phyloP scores from a whole-genome alignment of 2,113 vertebrate species.

The Pitta sordida region DNA sequence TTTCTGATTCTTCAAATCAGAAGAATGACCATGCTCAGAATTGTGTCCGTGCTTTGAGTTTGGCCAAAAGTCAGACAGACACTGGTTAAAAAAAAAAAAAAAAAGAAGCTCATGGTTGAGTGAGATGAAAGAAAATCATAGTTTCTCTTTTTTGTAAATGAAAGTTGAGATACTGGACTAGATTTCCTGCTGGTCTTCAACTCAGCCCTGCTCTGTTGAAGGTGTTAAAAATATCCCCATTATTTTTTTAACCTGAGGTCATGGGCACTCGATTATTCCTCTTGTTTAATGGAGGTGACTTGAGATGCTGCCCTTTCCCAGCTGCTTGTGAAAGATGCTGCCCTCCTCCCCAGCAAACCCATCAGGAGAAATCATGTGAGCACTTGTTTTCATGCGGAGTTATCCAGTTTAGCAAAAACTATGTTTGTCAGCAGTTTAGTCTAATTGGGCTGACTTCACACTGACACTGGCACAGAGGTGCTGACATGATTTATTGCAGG shows the following conservation, averaged over 20 bases:
- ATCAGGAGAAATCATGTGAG: fast-evolving
- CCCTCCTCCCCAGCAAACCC: neutral
- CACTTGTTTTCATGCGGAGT: neutral
- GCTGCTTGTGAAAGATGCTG: neutral
- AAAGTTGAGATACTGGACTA: neutral
- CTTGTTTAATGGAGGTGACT: neutral
- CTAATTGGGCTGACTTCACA: constrained; percentile 44
- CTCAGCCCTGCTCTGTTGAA: neutral
- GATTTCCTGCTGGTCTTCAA: neutral
- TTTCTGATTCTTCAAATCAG: too few relatives aligned
- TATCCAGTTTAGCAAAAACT: constrained; percentile 4
- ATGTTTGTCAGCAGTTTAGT: neutral
- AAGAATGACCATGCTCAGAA: neutral
- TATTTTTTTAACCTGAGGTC: neutral
- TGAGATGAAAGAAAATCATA: neutral
- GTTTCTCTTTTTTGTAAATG: neutral
- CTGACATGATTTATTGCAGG: constrained; percentile 45
- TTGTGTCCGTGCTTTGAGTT: neutral
- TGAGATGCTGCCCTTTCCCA: neutral
- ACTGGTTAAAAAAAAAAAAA: neutral
- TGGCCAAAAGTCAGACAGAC: neutral
- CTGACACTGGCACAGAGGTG: constrained; percentile 4
- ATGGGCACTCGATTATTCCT: neutral
- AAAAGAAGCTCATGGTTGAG: neutral
- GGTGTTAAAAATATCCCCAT: neutral